Base-by-base conservation (phyloP, 2,888 invertebrate genomes). In the Dasysyrphus tricinctus region DNA sequence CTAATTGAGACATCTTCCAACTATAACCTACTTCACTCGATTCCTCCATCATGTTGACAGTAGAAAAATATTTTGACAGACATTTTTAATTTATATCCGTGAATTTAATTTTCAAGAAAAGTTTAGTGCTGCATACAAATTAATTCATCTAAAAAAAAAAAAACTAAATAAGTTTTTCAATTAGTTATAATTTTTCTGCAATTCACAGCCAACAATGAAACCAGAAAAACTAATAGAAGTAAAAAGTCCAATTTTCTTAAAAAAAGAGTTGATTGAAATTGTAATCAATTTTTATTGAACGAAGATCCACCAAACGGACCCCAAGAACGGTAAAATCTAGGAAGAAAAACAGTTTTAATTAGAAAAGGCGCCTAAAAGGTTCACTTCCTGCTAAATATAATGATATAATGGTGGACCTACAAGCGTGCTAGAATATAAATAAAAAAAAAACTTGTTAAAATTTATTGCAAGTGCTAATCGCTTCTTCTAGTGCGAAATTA, bases 321-420 rank as follows among this genome's bases (percentile, higher is more conserved):
- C 16, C 4, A 11, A 11, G 24, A 84, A 84, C 85, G 80, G 85
- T 85, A 69, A 44, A 74, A 77, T 67, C 44, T 16, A 44, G 65
- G 5, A 54, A 80, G 34, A 49, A 80, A 80, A 73, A 85, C 80
- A 54, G 85, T 85, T 85, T 81, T 8, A 19, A 16, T 12, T 37
- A 19, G 75, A 80, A 84, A 84, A 78, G 56, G 65, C 80, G 74
- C 84, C 67, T 37, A 67, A 59, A 54, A 77, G 54, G 56, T 63
- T 51, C 29, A 72, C 63, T 67, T 80, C 51, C 47, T 72, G 72
- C 44, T 42, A 47, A 61, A 72, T 29, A 54, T 32, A 54, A 54
- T 54, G 14, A 54, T 63, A 49, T 65, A 59, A 69, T 83, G 73
- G 56, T 70, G 61, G 44, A 47, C 39, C 44, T 47, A 39, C 16